Conservation (phyloP, 2,888 invertebrate species). For the Agriopis marginaria region DNA sequence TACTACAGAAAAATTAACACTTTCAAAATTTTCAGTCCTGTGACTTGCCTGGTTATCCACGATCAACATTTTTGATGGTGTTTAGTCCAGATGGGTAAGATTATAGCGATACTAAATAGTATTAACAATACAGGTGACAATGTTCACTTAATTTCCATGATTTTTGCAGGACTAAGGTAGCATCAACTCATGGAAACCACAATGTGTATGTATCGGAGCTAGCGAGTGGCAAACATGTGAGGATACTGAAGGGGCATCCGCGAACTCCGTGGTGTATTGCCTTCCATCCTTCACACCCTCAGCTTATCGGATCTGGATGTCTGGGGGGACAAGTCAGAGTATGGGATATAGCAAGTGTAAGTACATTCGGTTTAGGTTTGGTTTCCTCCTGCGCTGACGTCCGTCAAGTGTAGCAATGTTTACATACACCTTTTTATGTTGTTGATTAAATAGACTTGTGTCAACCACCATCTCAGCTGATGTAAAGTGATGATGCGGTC, state of each 20-base stretch:
- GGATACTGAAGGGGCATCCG: constrained; percentile 93
- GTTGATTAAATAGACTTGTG: too few species aligned
- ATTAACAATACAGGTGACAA: not conserved
- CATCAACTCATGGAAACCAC: constrained; percentile 96
- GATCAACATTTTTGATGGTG: constrained; percentile 94
- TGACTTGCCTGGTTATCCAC: constrained; percentile 90
- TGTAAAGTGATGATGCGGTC: too few species aligned
- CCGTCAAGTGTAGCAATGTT: too few species aligned
- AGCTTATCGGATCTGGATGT: constrained; percentile 95
- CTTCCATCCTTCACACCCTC: constrained; percentile 94
- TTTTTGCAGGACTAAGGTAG: constrained; percentile 89
- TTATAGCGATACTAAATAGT: constrained; percentile 6
- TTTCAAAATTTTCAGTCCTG: constrained; percentile 84
- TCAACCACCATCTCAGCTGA: too few species aligned
- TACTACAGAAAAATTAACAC: constrained; percentile 1
- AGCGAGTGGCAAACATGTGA: constrained; percentile 91
- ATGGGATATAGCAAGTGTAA: constrained; percentile 90
- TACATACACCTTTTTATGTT: too few species aligned
- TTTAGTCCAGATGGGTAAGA: constrained; percentile 95
- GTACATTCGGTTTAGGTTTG: constrained; percentile 41
- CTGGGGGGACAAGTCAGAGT: constrained; percentile 95
- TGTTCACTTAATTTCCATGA: not conserved
- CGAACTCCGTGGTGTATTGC: constrained; percentile 96
- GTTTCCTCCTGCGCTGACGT: too few species aligned
- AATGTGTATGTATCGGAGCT: constrained; percentile 94